Conservation (phyloP, 2,797 vertebrate genomes). For the Clamator glandarius region DNA sequence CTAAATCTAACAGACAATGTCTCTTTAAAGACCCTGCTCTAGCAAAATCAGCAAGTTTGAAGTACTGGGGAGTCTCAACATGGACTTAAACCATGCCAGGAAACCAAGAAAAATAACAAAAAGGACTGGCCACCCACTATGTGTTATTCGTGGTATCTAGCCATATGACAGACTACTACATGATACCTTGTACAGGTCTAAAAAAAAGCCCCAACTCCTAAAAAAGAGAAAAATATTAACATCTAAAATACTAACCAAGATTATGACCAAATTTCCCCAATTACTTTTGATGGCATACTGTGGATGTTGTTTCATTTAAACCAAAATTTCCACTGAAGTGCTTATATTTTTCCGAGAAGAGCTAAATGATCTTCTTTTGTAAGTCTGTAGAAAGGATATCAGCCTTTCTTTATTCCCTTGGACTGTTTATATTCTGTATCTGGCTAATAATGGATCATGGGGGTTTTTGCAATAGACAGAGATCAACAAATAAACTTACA, state of each 20-base stretch:
- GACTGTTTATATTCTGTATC: background rate
- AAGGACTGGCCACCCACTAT: constrained; percentile 58
- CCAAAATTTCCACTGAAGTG: constrained; percentile 10
- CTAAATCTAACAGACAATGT: background rate
- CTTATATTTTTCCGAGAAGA: background rate
- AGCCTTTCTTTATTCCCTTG: background rate
- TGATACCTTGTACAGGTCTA: constrained; percentile 1
- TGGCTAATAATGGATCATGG: background rate
- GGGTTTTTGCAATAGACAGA: background rate
- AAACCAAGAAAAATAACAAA: constrained; percentile 62
- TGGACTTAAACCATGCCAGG: constrained; percentile 41
- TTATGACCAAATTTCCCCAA: background rate
- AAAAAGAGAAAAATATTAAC: background rate
- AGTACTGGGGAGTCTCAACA: constrained; percentile 35
- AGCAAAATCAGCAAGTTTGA: constrained; percentile 46
- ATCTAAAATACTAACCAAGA: background rate
- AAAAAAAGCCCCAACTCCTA: background rate
- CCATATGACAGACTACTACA: background rate
- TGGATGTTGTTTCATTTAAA: background rate
- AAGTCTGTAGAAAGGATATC: background rate
- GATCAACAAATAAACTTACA: background rate
- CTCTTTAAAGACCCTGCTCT: constrained; percentile 21
- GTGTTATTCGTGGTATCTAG: constrained; percentile 37
- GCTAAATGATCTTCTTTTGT: background rate
- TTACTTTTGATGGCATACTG: constrained; percentile 5